Evolutionary conservation across 2,797 vertebrate genomes (phyloP).

Genomic region (Phylloscopus collybita): DNA sequence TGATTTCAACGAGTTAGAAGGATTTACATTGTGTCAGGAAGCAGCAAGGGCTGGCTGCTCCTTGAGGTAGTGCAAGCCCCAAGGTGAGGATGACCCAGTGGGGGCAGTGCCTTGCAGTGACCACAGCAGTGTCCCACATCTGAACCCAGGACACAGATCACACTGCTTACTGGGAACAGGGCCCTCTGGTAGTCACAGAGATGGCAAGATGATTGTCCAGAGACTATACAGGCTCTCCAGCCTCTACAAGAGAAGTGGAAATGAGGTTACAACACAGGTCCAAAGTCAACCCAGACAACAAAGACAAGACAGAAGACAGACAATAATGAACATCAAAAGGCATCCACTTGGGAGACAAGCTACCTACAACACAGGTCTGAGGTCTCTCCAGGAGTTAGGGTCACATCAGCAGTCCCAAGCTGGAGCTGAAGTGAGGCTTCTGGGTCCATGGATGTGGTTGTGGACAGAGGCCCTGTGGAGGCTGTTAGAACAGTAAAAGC

Average conservation of each 20-base stretch:
- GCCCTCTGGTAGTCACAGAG: neutral
- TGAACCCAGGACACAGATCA: neutral
- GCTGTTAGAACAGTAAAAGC: neutral
- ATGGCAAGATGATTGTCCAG: neutral
- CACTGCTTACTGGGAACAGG: neutral
- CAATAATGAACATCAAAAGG: neutral
- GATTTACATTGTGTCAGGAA: neutral
- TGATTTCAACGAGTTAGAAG: neutral
- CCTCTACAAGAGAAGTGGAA: neutral
- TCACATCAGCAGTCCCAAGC: neutral
- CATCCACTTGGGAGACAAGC: neutral
- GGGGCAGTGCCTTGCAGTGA: accelerated
- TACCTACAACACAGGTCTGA: neutral
- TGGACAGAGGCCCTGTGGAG: neutral
- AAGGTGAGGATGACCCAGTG: neutral
- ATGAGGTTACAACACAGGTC: neutral
- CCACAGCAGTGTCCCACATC: neutral
- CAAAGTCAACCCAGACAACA: neutral
- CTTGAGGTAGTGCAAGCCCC: neutral
- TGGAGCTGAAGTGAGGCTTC: neutral
- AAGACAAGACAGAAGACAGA: neutral
- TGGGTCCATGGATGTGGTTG: accelerated
- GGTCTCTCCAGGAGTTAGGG: neutral
- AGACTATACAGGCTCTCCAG: neutral
- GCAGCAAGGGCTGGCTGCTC: neutral